Base-by-base conservation (phyloP, 2,113 vertebrate species). In the human (Homo sapiens) region DNA sequence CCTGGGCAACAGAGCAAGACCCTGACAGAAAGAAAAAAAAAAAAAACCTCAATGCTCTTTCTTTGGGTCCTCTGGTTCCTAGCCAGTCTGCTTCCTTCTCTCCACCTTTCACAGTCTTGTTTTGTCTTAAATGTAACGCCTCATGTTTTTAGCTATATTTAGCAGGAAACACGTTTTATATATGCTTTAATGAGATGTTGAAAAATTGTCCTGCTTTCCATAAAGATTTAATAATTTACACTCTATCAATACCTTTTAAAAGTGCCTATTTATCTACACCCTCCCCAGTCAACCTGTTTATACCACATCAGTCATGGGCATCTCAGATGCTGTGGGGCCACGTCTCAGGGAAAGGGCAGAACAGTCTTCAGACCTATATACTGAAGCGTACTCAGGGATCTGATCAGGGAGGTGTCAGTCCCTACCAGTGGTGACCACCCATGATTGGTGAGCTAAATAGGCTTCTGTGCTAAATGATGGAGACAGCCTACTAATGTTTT, bases 151-250 rank as follows among this genome's bases (percentile, higher is more conserved):
- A 57, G 70, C 2, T 90, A 32, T 45, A 38, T 72, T 70, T 90
- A 93, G 14, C 66, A 70, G 45, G 61, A 90, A 93, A 61, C 12
- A 75, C 73, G 52, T 96, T 30, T 81, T 83, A 6, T 50, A 22
- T 89, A 14, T 90, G 75, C 38, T 57, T 94, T 93, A 80, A 84
- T 89, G 80, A 89, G 35, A 61, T 80, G 12, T 73, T 90, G 55
- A 66, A 13, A 52, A 9, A 6, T 96, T 66, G 18, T 13, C 38
- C 89, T 82, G 25, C 79, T 82, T 86, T 85, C 43, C 11, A 27
- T 38, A 73, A 93, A 90, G 70, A 32, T 23, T 76, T 40, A 75
- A 25, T 73, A 78, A 76, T 87, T 90, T 79, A 5, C 30, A 18
- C 18, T 68, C 6, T 80, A 57, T 23, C 40, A 81, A 1, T 27